phyloP scores from a whole-genome alignment of 2,888 invertebrate species.

The Drepana falcataria region DNA sequence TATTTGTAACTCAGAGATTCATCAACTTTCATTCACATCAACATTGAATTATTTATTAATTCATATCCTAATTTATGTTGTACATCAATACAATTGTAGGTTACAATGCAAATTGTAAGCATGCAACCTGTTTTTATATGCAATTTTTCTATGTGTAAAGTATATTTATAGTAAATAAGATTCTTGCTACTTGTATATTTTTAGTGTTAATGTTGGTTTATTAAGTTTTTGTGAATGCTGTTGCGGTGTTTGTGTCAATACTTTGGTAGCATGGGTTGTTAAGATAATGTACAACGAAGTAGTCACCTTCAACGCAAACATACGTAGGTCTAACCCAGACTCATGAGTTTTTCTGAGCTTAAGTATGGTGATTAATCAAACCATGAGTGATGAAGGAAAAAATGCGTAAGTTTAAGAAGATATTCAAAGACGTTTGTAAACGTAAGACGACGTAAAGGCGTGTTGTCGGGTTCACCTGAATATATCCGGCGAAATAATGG shows the following conservation, averaged over 20 bases:
- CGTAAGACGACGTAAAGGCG: too few species aligned
- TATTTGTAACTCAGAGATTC: conserved; percentile 4
- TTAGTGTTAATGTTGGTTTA: conserved; percentile 36
- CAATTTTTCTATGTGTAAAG: conserved; percentile 46
- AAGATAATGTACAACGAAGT: too few species aligned
- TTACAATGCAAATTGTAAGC: conserved; percentile 31
- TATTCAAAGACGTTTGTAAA: too few species aligned
- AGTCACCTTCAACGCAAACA: too few species aligned
- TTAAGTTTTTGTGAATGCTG: conserved; percentile 33
- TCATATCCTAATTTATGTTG: conserved; percentile 15
- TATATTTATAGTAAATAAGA: conserved; percentile 52
- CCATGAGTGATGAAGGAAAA: too few species aligned
- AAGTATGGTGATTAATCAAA: too few species aligned
- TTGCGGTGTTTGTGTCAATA: conserved; percentile 32
- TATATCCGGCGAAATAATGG: too few species aligned
- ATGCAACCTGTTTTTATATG: conserved; percentile 47
- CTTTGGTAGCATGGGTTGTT: background rate
- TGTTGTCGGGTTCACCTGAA: too few species aligned
- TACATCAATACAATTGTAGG: conserved; percentile 14
- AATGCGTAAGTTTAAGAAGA: too few species aligned
- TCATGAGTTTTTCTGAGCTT: too few species aligned
- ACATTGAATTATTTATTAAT: conserved; percentile 5
- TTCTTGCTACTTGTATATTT: conserved; percentile 58
- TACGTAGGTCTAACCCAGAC: too few species aligned
- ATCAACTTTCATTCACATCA: background rate